Evolutionary conservation across 2,797 vertebrate genomes (phyloP).

Genomic region (Anas bahamensis): DNA sequence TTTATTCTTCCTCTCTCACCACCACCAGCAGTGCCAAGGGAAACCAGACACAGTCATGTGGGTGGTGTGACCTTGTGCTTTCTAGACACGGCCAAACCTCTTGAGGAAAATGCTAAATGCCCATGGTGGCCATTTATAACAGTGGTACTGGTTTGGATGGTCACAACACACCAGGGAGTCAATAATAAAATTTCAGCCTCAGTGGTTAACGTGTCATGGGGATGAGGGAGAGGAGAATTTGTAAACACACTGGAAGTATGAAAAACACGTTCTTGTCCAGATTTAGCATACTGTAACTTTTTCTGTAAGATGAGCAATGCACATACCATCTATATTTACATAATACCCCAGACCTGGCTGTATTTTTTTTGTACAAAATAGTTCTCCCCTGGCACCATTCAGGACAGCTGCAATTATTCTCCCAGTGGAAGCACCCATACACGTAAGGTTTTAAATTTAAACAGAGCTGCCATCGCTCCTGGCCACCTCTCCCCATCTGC

Average conservation of each 20-base stretch:
- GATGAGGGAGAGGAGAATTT: neutral
- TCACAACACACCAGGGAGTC: neutral
- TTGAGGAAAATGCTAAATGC: fast-evolving
- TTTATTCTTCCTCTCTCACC: neutral
- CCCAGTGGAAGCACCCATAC: neutral
- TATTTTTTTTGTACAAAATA: neutral
- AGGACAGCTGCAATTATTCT: neutral
- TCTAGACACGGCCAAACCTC: neutral
- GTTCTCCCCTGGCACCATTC: neutral
- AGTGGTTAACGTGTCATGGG: neutral
- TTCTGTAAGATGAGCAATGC: neutral
- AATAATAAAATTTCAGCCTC: neutral
- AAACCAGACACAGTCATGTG: neutral
- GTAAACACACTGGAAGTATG: neutral
- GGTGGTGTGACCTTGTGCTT: neutral
- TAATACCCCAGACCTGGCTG: neutral
- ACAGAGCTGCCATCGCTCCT: neutral
- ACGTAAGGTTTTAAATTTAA: neutral
- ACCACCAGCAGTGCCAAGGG: neutral
- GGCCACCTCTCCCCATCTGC: neutral
- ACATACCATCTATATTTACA: neutral
- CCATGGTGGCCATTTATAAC: too few species aligned
- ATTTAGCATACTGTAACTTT: neutral
- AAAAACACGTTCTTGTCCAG: neutral
- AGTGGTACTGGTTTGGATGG: neutral